Base-by-base conservation (phyloP, 2,113 vertebrate species). In the Tringa solitaria region DNA sequence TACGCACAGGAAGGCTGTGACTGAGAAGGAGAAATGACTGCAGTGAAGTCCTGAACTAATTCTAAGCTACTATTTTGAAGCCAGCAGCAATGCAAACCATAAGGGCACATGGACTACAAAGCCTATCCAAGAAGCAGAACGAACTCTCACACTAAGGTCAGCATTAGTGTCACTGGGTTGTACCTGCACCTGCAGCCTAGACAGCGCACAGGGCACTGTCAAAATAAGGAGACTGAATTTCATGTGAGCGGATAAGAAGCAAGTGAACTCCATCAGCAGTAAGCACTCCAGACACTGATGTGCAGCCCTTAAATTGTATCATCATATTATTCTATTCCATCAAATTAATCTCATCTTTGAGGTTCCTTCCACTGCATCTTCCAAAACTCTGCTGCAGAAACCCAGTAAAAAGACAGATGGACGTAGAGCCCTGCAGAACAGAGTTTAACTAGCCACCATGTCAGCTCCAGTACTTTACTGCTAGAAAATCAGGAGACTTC, bases 171-270 rank as follows among this genome's bases (percentile, higher is more conserved):
- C 35, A 12, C 0, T 9, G 16, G 37, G 15, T n/a, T 73, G 43
- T 17, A 32, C 50, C 39, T 39, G 45, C 11, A 67, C 14, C 69
- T 41, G 37, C 78, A 70, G 75, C 23, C 64, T 3, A 39, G 28
- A 56, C 26, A 69, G 32, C 1, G 20, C 50, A 54, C 73, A 89
- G 43, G 39, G 39, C 30, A 53, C 2, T 27, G 50, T 5, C 65
- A 78, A 61, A 77, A 61, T 35, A 51, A 86, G 24, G 32, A 72
- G 30, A 68, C 4, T 19, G 59, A 74, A 94, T 32, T 57, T 76
- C 28, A 35, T 1, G 0, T 10, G 50, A 59, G 63, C 1, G 1
- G 12, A 3, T 26, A 67, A 33, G 50, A 43, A 82, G 28, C 27
- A 91, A 93, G 33, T 3, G 19, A 89, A 67, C 20, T 43, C 32